Evolutionary conservation across 2,113 vertebrate species (phyloP).

Genomic region (Austrofundulus limnaeus): DNA sequence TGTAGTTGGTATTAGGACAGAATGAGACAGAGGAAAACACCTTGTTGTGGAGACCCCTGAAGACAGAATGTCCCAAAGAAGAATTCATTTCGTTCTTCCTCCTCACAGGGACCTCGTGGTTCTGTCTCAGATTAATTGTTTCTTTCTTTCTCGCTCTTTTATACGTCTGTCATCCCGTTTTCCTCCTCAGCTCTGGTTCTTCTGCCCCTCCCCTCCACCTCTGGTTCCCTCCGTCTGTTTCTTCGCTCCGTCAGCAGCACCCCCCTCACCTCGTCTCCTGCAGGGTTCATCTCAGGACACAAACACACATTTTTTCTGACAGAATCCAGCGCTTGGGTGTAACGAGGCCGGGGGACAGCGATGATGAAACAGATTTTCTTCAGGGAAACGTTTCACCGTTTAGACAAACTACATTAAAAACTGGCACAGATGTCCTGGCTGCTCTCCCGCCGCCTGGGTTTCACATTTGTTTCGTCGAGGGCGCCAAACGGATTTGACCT

Average conservation of each 20-base stretch:
- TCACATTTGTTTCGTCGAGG: constrained; percentile 41
- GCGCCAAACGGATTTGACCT: constrained; percentile 43
- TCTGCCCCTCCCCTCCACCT: constrained; percentile 14
- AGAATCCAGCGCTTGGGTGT: constrained; percentile 49
- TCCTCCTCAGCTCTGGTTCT: constrained; percentile 23
- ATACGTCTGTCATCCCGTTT: constrained; percentile 26
- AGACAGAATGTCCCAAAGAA: too few relatives aligned
- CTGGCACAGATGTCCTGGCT: constrained; percentile 38
- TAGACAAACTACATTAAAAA: too few relatives aligned
- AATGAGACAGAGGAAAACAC: too few relatives aligned
- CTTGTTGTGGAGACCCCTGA: too few relatives aligned
- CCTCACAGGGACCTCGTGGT: too few relatives aligned
- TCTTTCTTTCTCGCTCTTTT: not conserved
- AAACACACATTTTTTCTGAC: constrained; percentile 13
- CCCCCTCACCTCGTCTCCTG: constrained; percentile 44
- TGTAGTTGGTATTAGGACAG: too few relatives aligned
- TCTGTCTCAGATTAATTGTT: too few relatives aligned
- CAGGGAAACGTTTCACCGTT: constrained; percentile 20
- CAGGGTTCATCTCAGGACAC: constrained; percentile 74
- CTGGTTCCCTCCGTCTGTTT: constrained; percentile 21
- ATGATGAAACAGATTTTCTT: constrained; percentile 43
- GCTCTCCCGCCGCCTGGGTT: constrained; percentile 28
- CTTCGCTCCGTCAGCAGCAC: constrained; percentile 45
- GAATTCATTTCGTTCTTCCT: too few relatives aligned
- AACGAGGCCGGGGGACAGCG: constrained; percentile 61